Evolutionary conservation across 1,140 invertebrate genomes (phyloP).

Genomic region (Sinonovacula constricta): DNA sequence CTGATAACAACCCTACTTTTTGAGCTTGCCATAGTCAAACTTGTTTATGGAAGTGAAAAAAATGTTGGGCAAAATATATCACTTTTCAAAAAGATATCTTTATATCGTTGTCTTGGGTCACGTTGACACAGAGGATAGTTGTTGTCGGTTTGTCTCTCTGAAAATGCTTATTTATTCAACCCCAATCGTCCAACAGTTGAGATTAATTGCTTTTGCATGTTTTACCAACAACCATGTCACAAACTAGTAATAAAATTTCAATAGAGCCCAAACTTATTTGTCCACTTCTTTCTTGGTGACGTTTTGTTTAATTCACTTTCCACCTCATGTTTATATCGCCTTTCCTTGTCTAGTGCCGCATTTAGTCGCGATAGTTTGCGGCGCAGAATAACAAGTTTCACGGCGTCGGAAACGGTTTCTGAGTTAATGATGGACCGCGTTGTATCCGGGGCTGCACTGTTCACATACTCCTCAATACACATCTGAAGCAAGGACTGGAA

Average conservation of each 20-base stretch:
- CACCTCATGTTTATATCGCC: conserved; percentile 21
- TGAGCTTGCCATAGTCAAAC: too few relatives aligned
- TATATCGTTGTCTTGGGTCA: too few relatives aligned
- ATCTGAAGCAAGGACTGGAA: conserved; percentile 13
- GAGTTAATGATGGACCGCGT: conserved; percentile 19
- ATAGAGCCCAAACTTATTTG: conserved; percentile 43
- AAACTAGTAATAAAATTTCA: conserved; percentile 22
- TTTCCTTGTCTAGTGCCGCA: conserved; percentile 20
- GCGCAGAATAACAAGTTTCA: conserved; percentile 37
- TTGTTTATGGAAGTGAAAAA: too few relatives aligned
- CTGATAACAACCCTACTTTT: too few relatives aligned
- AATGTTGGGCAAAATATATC: too few relatives aligned
- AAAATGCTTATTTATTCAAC: too few relatives aligned
- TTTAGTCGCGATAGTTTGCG: conserved; percentile 26
- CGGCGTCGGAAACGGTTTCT: conserved; percentile 23
- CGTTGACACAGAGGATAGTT: too few relatives aligned
- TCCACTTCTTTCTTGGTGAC: conserved; percentile 32
- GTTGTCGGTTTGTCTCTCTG: too few relatives aligned
- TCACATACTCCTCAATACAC: conserved; percentile 29
- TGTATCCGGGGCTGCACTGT: not conserved
- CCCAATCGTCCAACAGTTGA: too few relatives aligned
- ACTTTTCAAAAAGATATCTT: too few relatives aligned
- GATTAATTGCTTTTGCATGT: too few relatives aligned
- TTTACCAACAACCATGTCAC: too few relatives aligned
- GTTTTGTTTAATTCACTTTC: conserved; percentile 9